Conservation (phyloP, 2,888 invertebrate genomes). For the Himalopsyche anomala region DNA sequence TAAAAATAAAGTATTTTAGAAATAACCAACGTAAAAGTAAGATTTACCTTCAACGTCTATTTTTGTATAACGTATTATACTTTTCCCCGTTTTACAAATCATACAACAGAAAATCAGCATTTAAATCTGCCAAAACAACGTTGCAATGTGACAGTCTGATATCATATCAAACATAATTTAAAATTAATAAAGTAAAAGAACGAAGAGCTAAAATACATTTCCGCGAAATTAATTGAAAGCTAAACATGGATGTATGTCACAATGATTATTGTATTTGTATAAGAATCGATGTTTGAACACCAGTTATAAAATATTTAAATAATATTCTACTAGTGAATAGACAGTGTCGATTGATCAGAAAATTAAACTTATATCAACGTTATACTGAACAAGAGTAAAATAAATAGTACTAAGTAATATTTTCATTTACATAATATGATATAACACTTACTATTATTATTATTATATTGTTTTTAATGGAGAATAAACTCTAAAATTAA, state of each 20-base stretch:
- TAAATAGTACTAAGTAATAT: constrained; percentile 19
- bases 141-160: constrained; percentile 42
- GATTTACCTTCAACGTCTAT: constrained; percentile 40
- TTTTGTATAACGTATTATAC: constrained; percentile 13
- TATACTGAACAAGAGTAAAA: not conserved
- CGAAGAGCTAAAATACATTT: constrained; percentile 16
- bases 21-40: not conserved
- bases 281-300: constrained; percentile 36
- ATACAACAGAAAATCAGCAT: constrained; percentile 13
- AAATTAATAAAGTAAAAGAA: not conserved
- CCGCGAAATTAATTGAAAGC: not conserved
- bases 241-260: not conserved
- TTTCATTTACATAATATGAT: not conserved
- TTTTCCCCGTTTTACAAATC: not conserved
- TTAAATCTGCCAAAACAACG: not conserved
- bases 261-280: not conserved
- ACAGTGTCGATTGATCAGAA: constrained; percentile 8
- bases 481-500: constrained; percentile 18
- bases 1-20: constrained; percentile 6
- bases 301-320: constrained; percentile 12
- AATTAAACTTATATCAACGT: not conserved
- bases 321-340: constrained; percentile 28
- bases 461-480: constrained; percentile 20
- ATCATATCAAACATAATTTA: constrained; percentile 41
- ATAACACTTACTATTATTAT: not conserved